Base-by-base conservation (phyloP, 2,113 vertebrate species). In the Oenanthe oenanthe region DNA sequence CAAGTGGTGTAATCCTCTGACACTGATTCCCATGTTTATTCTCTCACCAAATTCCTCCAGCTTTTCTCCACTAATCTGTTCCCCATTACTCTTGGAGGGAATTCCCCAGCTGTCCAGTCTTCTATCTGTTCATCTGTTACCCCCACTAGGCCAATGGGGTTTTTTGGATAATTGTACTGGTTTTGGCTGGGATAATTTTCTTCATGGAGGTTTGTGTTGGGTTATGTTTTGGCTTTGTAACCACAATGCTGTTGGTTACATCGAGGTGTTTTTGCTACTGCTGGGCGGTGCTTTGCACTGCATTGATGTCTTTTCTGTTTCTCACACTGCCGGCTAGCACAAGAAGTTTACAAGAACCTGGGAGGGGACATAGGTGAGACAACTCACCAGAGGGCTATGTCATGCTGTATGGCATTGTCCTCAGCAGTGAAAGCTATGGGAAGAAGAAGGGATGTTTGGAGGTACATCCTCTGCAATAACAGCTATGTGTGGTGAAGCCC, bases 101-200 rank as follows among this genome's bases (percentile, higher is more conserved):
- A 47, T 63, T 54, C 8, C 22, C 13, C 14, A 31, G 9, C 32
- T 68, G 22, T 60, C 40, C 19, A 17, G 19, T 65, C 26, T 76
- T 51, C 26, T 29, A 70, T 82, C 26, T 80, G 32, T 65, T 84
- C 45, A 43, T 56, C 12, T 60, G 1, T 38, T 60, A 29, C 4
- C 12, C 8, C 15, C 2, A 3, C 9, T 34, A 68, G 42, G n/a
- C 10, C 17, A 19, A 0, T 45, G 43, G 10, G 9, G 7, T 0
- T 10, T 50, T 43, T 34, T 60, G 75, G 25, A 32, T 21, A 54
- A 8, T 32, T 63, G 8, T 36, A 26, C n/a, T 38, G 25, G 5
- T 43, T 86, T 89, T 31, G 22, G 4, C 47, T 67, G 57, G 11
- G 13, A 34, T 57, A 8, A 18, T 83, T 79, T 66, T 70, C 76